These are phyloP conservation scores for Drosophila parthenogenetica DNA, from an alignment of 2,888 invertebrate species.

Conservation along the genomic window DNA sequence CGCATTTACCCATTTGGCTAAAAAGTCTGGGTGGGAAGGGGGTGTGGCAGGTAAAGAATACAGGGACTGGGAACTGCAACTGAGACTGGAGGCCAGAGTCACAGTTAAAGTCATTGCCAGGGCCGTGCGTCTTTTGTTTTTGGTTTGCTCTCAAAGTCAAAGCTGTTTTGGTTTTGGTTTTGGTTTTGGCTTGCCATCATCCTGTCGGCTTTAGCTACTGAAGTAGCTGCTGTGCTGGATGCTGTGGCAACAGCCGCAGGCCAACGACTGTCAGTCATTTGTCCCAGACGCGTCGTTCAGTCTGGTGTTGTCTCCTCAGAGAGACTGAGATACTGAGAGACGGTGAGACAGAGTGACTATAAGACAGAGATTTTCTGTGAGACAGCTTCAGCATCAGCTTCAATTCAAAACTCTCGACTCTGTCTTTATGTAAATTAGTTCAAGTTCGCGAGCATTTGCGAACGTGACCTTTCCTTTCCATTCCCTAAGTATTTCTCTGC, in stretches of 20 bases:
- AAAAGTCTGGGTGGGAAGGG: too few relatives aligned
- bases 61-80: neutral
- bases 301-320: slow-evolving; percentile 30
- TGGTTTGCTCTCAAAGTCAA: slow-evolving; percentile 38
- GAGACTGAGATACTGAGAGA: slow-evolving; percentile 8
- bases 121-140: slow-evolving; percentile 60
- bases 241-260: slow-evolving; percentile 62
- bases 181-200: slow-evolving; percentile 51
- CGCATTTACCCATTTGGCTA: slow-evolving; percentile 73
- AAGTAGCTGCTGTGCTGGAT: slow-evolving; percentile 77
- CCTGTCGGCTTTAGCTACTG: slow-evolving; percentile 82
- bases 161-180: slow-evolving; percentile 31
- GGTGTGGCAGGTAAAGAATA: slow-evolving; percentile 1
- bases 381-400: slow-evolving; percentile 16
- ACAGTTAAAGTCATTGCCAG: slow-evolving; percentile 48
- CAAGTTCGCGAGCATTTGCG: slow-evolving; percentile 56
- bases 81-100: slow-evolving; percentile 28
- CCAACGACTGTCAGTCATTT: slow-evolving; percentile 71
- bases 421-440: slow-evolving; percentile 79
- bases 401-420: slow-evolving; percentile 30
- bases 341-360: slow-evolving; percentile 4
- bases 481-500: slow-evolving; percentile 5
- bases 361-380: neutral
- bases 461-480: slow-evolving; percentile 53
- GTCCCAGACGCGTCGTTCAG: slow-evolving; percentile 70